Conservation (phyloP, 2,113 vertebrate genomes). For the Philantomba maxwellii region DNA sequence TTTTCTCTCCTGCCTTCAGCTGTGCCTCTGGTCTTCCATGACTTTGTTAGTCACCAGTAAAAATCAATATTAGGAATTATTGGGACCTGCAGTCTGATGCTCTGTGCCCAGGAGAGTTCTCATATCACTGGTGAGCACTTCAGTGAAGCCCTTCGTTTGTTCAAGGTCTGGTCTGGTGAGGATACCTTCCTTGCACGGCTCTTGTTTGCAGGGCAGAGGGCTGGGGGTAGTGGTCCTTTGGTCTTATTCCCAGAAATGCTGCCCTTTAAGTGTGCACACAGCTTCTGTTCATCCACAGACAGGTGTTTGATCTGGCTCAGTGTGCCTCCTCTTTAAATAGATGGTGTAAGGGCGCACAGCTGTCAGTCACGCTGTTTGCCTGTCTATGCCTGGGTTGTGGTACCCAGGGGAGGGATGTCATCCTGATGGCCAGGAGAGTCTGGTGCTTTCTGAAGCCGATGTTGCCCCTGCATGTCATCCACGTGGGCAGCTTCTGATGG, state of each 20-base stretch:
- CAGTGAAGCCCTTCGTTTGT: background rate
- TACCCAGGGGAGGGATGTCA: background rate
- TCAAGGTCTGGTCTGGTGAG: background rate
- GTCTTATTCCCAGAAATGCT: background rate
- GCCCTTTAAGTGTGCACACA: background rate
- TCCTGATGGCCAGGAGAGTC: background rate
- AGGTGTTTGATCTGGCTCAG: background rate
- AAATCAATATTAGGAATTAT: background rate
- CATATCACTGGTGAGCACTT: background rate
- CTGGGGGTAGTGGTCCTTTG: background rate
- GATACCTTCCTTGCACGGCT: background rate
- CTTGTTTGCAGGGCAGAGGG: background rate
- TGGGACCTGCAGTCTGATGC: background rate
- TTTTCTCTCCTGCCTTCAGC: background rate
- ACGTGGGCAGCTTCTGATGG: background rate
- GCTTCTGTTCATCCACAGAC: background rate
- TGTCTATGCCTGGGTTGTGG: background rate
- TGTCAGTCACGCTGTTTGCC: background rate
- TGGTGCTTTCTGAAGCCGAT: rapidly evolving
- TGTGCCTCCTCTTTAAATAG: background rate
- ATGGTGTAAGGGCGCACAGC: background rate
- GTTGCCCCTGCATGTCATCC: rapidly evolving
- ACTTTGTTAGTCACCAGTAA: background rate
- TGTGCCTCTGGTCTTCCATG: background rate
- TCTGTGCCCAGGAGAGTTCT: too few species aligned